Base-by-base conservation (phyloP, 2,888 invertebrate genomes). In the Exocentrus adspersus region DNA sequence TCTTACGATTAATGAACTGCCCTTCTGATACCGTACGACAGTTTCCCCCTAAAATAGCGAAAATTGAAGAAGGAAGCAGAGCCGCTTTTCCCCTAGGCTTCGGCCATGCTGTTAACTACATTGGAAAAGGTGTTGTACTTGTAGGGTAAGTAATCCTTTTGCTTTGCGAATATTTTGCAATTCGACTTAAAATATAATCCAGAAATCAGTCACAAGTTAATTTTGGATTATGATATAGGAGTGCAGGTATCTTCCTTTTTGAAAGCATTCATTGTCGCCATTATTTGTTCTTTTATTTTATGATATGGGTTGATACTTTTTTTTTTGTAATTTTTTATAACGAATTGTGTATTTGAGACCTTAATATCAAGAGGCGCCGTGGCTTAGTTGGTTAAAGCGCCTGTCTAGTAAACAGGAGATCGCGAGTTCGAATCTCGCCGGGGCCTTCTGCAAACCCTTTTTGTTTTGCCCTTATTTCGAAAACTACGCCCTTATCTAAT, bases 51-150 rank as follows among this genome's bases (percentile, higher is more conserved):
- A 90, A 88, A 19, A 83, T 94, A 5, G 75, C 83, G 2, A 81
- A 81, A 6, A 84, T 92, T 1, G 86, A 82, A 21, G 82, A 86
- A 19, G 84, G 83, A 2, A 92, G 91, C 10, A 86, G 97, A 37
- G 97, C 96, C 10, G 90, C 90, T 20, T 99, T 98, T 84, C 98
- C 98, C 0, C 85, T 99, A 6, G 94, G 92, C 24, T 93, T 98
- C 75, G 92, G 95, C 0, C 97, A 98, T 81, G 90, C 97, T 45
- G 89, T 92, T 0, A 87, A 90, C 73, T 99, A 98, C 80, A 89
- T 94, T 0, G 87, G 87, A n/a, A 86, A 88, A 2, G 89, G 95
- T 3, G 91, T 92, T 4, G 97, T 90, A 10, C 85, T 98, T 1
- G 87, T 98, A 50, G 98, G 98, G 95, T 94, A 82, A 83, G 82